phyloP scores from a whole-genome alignment of 2,888 invertebrate genomes.

The Fragum whitleyi region DNA sequence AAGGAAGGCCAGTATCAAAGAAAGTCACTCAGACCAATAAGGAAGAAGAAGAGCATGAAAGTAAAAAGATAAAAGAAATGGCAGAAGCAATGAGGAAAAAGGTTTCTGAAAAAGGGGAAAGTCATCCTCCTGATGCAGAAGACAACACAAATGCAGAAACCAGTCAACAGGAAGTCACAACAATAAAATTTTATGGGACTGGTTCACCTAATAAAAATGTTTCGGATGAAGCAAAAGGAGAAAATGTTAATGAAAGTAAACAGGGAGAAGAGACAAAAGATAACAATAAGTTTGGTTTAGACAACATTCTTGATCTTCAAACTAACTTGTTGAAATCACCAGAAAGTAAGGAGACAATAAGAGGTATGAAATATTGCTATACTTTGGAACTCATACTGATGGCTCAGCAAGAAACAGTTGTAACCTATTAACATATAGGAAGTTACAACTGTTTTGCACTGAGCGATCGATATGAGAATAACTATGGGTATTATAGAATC shows the following conservation, averaged over 20 bases:
- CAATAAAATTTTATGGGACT: neutral
- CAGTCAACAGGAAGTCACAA: neutral
- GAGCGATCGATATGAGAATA: too few species aligned
- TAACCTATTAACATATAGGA: too few species aligned
- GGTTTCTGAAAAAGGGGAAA: conserved; percentile 41
- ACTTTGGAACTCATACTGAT: too few species aligned
- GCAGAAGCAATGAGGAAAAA: conserved; percentile 51
- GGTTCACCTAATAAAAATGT: neutral
- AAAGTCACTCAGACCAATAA: conserved; percentile 4
- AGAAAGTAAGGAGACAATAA: conserved; percentile 3
- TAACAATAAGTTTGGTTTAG: neutral
- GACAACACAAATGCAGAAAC: neutral
- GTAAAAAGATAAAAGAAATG: conserved; percentile 57
- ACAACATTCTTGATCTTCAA: conserved; percentile 22
- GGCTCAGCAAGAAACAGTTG: too few species aligned
- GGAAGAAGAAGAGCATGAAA: conserved; percentile 30
- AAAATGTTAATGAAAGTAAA: neutral
- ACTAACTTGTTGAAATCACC: conserved; percentile 8
- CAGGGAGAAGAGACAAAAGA: neutral
- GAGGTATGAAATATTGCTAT: too few species aligned
- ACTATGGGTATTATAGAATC: too few species aligned
- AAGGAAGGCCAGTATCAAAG: conserved; percentile 1
- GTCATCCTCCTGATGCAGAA: neutral
- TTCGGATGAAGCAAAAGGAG: neutral
- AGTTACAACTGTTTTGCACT: too few species aligned